Evolutionary conservation across 1,140 invertebrate species (phyloP).

Genomic region (Drosophila willistoni): DNA sequence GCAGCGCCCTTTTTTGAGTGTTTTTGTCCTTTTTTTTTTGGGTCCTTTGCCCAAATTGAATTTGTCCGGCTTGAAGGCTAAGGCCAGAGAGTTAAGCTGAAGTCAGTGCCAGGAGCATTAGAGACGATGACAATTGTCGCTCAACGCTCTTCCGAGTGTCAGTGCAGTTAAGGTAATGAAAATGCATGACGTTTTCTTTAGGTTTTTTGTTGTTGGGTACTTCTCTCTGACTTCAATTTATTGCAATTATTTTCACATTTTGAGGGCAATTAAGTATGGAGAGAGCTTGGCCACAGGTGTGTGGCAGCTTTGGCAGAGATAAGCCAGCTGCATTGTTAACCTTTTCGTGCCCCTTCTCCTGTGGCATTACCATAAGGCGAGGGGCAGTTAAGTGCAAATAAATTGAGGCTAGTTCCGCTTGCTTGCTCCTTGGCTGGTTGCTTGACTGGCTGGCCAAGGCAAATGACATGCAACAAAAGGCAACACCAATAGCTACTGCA

Average conservation of each 20-base stretch:
- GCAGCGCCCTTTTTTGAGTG: conserved; percentile 39
- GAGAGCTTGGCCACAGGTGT: conserved; percentile 63
- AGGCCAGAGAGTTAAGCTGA: conserved; percentile 52
- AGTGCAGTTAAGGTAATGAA: conserved; percentile 65
- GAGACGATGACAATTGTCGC: conserved; percentile 61
- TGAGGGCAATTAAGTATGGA: conserved; percentile 65
- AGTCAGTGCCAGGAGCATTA: conserved; percentile 18
- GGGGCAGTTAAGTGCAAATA: conserved; percentile 69
- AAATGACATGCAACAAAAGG: conserved; percentile 77
- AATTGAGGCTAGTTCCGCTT: conserved; percentile 66
- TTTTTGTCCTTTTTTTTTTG: conserved; percentile 36
- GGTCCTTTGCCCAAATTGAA: conserved; percentile 60
- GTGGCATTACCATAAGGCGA: neutral
- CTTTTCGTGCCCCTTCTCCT: conserved; percentile 48
- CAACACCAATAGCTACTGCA: conserved; percentile 24
- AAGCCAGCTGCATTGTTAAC: conserved; percentile 71
- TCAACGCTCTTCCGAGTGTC: conserved; percentile 47
- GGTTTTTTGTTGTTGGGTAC: conserved; percentile 17
- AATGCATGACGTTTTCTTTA: conserved; percentile 52
- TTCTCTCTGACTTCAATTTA: conserved; percentile 31
- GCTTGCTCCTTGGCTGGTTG: conserved; percentile 24
- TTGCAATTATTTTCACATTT: conserved; percentile 76
- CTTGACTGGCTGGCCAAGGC: conserved; percentile 32
- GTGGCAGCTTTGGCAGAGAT: conserved; percentile 46
- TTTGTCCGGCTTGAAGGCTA: conserved; percentile 69